These are phyloP conservation scores for Euwallacea fornicatus DNA, from an alignment of 1,140 invertebrate genomes.

Conservation along the genomic window DNA sequence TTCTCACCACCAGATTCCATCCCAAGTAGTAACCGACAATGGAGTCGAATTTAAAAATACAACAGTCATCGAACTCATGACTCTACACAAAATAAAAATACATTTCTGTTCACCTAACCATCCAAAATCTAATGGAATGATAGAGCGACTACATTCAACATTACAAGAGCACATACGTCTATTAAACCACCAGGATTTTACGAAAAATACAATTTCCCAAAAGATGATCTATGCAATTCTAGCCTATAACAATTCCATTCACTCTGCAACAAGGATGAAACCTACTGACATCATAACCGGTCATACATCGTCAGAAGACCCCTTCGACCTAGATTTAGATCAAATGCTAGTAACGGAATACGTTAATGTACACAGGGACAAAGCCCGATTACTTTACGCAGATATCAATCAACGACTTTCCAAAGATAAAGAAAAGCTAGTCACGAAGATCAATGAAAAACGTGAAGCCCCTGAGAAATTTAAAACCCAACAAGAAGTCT, in stretches of 20 bases:
- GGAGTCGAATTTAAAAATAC: neutral
- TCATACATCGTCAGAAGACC: constrained; percentile 3
- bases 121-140: neutral
- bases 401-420: constrained; percentile 12
- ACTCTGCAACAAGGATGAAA: constrained; percentile 24
- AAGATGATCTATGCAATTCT: constrained; percentile 35
- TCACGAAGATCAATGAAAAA: constrained; percentile 12
- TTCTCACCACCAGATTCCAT: constrained; percentile 27
- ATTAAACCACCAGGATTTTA: constrained; percentile 17
- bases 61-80: neutral
- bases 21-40: neutral
- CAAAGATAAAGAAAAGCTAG: constrained; percentile 18
- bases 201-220: neutral
- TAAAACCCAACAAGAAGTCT: constrained; percentile 13
- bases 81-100: neutral
- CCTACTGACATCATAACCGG: constrained; percentile 15
- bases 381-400: constrained; percentile 15
- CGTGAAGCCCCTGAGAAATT: constrained; percentile 4
- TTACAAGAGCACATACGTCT: constrained; percentile 15
- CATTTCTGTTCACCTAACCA: neutral
- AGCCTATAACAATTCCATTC: constrained; percentile 27
- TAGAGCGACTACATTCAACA: neutral
- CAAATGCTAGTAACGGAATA: constrained; percentile 21
- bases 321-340: constrained; percentile 19
- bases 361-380: constrained; percentile 19